These are phyloP conservation scores for Carassius carassius DNA, from an alignment of 2,113 vertebrate genomes.

Conservation along the genomic window DNA sequence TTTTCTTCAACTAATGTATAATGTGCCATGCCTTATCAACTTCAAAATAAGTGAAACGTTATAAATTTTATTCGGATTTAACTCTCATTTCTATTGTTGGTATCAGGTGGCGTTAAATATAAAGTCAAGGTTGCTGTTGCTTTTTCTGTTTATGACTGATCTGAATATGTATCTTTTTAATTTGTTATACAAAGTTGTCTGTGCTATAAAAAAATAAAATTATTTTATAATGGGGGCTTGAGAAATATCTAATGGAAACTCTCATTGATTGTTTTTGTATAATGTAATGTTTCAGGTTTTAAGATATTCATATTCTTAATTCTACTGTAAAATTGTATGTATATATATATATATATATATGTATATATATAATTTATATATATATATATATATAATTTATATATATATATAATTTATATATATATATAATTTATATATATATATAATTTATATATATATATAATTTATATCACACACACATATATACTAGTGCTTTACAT, in stretches of 20 bases:
- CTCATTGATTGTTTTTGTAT: neutral
- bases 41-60: neutral
- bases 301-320: neutral
- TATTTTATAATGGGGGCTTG: constrained; percentile 8
- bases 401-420: too few relatives aligned
- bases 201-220: constrained; percentile 39
- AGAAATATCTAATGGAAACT: neutral
- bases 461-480: too few relatives aligned
- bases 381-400: too few relatives aligned
- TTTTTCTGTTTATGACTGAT: constrained; percentile 34
- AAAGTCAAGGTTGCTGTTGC: constrained; percentile 19
- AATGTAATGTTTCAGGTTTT: neutral
- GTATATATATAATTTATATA: too few relatives aligned
- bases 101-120: neutral
- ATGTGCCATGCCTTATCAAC: constrained; percentile 41
- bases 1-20: neutral
- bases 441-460: too few relatives aligned
- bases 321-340: neutral
- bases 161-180: constrained; percentile 15
- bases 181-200: constrained; percentile 10
- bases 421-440: too few relatives aligned
- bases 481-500: neutral
- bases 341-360: too few relatives aligned
- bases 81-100: neutral
- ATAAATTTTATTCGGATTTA: constrained; percentile 4